Base-by-base conservation (phyloP, 2,888 invertebrate genomes). In the Melitaea athalia region DNA sequence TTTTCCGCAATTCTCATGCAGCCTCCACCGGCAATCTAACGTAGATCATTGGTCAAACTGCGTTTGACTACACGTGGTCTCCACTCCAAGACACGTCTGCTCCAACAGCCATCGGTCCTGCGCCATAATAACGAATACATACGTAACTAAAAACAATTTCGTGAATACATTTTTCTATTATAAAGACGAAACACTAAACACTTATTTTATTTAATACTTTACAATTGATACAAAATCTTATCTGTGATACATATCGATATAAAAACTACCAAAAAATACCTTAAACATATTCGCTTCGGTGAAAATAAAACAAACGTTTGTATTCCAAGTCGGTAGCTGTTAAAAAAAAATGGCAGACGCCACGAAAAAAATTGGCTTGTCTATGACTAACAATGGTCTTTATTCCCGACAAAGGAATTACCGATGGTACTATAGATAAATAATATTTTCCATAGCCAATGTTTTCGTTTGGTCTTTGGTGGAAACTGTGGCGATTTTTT, bases 401-500 rank as follows among this genome's bases (percentile, higher is more conserved):
- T 71, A 74, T 77, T 72, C 69, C 85, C 86, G 84, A 88, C 90
- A 88, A 89, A 87, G 85, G 84, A 81, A 80, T 81, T 79, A 78
- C 81, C 79, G 88, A 88, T 88, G 82, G 82, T 77, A 80, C 78
- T 78, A 80, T 76, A 86, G 87, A 89, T 88, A 89, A 88, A 88
- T 89, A 85, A 88, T 91, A 89, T 91, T 89, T 87, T 88, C 85
- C 84, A 86, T 71, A 85, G 80, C 77, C 80, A 79, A 78, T 76
- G 80, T 79, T 76, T 73, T 72, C 76, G 70, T 55, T 33, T 72
- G 78, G 80, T 52, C 0, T 61, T 77, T 74, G 72, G 49, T 17
- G 72, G 7, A 61, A 73, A 74, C 63, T 15, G 59, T 10, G 73
- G 84, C 80, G 79, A 64, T 70, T 71, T 43, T 5, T 15, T 52